A percentile compares a stretch with the other conserved stretches of the same genome.
These are phyloP conservation scores for Bothrops jararaca DNA, from an alignment of 2,113 vertebrate species.

Conservation along the genomic window DNA sequence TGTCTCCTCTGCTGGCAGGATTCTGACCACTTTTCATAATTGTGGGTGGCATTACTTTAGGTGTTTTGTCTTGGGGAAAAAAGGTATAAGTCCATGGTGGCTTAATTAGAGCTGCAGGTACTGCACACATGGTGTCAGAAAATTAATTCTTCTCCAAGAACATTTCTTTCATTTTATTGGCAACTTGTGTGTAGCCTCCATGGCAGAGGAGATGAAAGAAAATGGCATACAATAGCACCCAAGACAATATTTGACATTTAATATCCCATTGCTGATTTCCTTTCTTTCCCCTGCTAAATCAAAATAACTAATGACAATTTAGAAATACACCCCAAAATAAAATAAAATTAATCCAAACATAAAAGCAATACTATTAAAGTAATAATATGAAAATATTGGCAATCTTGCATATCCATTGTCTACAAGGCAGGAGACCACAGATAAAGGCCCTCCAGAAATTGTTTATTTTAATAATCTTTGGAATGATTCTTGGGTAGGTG, in stretches of 20 bases:
- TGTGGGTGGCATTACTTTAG: neutral
- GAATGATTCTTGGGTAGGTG: neutral
- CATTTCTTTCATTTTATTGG: neutral
- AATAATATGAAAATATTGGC: neutral
- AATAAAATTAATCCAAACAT: neutral
- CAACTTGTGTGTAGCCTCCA: neutral
- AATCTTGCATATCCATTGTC: too few relatives aligned
- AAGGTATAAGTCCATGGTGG: neutral
- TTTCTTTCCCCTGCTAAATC: neutral
- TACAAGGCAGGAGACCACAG: neutral
- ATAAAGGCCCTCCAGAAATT: neutral
- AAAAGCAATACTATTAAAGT: neutral
- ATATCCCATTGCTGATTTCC: neutral
- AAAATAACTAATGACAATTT: neutral
- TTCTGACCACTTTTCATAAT: neutral
- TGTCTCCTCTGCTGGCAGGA: neutral
- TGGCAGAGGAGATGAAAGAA: neutral
- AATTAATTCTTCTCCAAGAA: neutral
- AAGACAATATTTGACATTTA: neutral
- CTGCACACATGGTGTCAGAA: neutral
- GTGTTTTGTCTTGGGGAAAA: neutral
- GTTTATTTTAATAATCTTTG: neutral
- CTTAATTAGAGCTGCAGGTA: neutral
- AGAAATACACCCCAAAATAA: neutral
- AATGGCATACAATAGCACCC: neutral